Conservation (phyloP, 2,888 invertebrate species). For the Hyalella azteca region DNA sequence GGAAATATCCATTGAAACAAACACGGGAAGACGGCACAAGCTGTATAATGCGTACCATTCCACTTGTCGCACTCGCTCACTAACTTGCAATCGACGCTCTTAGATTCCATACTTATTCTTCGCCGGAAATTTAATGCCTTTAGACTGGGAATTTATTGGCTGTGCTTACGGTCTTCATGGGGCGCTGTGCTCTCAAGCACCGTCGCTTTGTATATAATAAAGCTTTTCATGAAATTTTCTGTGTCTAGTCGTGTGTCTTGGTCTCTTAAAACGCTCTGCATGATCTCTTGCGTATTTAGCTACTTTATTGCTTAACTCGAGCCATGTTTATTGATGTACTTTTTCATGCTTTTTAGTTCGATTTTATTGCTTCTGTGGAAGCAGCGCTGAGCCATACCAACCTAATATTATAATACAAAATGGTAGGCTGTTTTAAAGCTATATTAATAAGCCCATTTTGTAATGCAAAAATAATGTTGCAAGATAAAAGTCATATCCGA, state of each 20-base stretch:
- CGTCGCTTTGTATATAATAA: not conserved
- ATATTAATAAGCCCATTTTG: too few relatives aligned
- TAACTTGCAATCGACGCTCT: not conserved
- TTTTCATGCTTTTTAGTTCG: too few relatives aligned
- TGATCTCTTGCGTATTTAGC: not conserved
- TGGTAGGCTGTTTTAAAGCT: too few relatives aligned
- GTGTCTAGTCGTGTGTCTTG: not conserved
- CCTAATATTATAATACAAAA: too few relatives aligned
- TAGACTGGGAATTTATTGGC: conserved; percentile 29
- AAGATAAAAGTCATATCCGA: too few relatives aligned
- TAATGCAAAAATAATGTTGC: too few relatives aligned
- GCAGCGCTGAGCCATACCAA: too few relatives aligned
- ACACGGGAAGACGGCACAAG: not conserved
- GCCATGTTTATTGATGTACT: not conserved
- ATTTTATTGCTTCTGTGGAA: too few relatives aligned
- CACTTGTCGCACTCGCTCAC: not conserved
- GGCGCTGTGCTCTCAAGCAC: not conserved
- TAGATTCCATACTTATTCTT: conserved; percentile 1
- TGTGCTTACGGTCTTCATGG: conserved; percentile 18
- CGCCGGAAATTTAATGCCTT: conserved; percentile 20
- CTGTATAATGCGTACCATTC: not conserved
- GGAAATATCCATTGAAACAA: not conserved
- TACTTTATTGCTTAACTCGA: not conserved
- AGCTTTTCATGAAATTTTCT: not conserved
- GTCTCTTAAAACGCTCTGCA: not conserved